Percentiles rank a stretch among this genome's conserved stretches.
Evolutionary conservation across 1,140 invertebrate genomes (phyloP).

Genomic region (Acromyrmex heyeri): DNA sequence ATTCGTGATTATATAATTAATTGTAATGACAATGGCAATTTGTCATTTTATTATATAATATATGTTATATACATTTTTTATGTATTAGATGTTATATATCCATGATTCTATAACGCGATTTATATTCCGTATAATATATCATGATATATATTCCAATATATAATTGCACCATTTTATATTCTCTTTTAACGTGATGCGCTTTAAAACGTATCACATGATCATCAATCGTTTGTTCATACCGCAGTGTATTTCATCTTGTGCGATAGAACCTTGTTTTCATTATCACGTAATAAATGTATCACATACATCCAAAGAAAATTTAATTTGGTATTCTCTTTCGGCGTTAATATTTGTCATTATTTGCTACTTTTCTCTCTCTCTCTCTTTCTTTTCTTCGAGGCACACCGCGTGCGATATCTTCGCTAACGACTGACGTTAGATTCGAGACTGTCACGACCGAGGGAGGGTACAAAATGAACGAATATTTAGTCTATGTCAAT

Average conservation of each 20-base stretch:
- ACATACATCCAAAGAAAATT: neutral
- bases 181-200: conserved; percentile 14
- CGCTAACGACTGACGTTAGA: conserved; percentile 42
- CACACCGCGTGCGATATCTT: conserved; percentile 7
- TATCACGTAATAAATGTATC: conserved; percentile 14
- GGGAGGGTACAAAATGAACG: conserved; percentile 63
- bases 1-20: neutral
- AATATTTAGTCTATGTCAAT: conserved; percentile 73
- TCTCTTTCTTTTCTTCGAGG: conserved; percentile 9
- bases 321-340: neutral
- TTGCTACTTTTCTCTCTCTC: neutral
- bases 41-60: conserved; percentile 17
- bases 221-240: conserved; percentile 9
- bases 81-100: neutral
- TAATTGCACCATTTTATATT: neutral
- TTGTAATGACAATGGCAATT: conserved; percentile 1
- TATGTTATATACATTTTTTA: conserved; percentile 6
- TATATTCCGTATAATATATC: conserved; percentile 13
- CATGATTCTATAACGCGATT: conserved; percentile 17
- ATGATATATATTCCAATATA: neutral
- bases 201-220: conserved; percentile 3
- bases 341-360: conserved; percentile 12
- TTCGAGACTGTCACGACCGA: conserved; percentile 12
- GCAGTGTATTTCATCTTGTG: neutral
- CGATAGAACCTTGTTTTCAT: conserved; percentile 12